Conservation (phyloP, 2,888 invertebrate genomes). For the Hypselothyrea guttata region DNA sequence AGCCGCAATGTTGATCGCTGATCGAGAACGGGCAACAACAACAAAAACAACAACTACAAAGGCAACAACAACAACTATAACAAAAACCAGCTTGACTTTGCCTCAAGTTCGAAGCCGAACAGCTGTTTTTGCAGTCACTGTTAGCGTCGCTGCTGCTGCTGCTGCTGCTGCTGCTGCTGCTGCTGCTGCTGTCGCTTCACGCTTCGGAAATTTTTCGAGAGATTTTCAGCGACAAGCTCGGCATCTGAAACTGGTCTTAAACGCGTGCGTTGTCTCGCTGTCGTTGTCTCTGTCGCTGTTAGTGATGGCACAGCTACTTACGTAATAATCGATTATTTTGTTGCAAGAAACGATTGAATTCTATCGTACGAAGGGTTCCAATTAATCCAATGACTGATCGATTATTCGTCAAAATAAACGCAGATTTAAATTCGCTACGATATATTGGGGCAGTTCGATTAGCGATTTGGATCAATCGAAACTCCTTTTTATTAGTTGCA, state of each 20-base stretch:
- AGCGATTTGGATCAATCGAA: no score
- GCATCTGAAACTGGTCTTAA: slow-evolving; percentile 59
- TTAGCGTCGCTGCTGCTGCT: slow-evolving; percentile 10
- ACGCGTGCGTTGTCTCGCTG: slow-evolving; percentile 40
- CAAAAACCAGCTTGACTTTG: slow-evolving; percentile 42
- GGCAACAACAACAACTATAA: slow-evolving; percentile 25
- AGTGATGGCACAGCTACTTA: no score
- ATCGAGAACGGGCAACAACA: slow-evolving; percentile 39
- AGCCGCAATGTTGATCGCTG: slow-evolving; percentile 37
- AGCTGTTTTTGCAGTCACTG: slow-evolving; percentile 53
- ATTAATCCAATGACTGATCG: no score
- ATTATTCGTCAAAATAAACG: no score
- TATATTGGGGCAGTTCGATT: no score
- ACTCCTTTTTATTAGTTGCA: no score
- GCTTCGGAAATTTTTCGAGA: slow-evolving; percentile 64
- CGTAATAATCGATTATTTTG: no score
- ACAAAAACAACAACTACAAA: slow-evolving; percentile 20
- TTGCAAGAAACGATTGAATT: no score
- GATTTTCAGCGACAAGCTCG: slow-evolving; percentile 60
- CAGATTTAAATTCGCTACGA: no score
- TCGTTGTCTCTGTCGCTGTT: slow-evolving; percentile 15
- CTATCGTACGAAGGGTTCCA: no score
- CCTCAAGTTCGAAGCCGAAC: slow-evolving; percentile 53
- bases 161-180: slow-evolving; percentile 6
- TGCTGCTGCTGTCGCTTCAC: slow-evolving; percentile 50